These are phyloP conservation scores for Lithophane leautieri DNA, from an alignment of 2,888 invertebrate species.

Conservation along the genomic window DNA sequence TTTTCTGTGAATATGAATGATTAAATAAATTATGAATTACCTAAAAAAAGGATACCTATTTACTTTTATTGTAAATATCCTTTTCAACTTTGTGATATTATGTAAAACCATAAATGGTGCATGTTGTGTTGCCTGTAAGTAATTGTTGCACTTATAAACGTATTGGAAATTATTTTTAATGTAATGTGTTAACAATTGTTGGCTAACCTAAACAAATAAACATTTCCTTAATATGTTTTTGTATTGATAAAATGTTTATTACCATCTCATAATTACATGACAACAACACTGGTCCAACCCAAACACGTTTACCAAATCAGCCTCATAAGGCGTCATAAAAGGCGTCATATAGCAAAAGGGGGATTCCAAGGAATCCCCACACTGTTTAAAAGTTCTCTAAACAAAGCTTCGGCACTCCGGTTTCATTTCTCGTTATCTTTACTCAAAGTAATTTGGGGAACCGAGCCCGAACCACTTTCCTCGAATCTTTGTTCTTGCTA, in stretches of 20 bases:
- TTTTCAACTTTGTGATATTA: too few species aligned
- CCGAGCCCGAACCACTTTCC: conserved; percentile 46
- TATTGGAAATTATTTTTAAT: too few species aligned
- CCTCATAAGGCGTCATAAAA: too few species aligned
- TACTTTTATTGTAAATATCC: too few species aligned
- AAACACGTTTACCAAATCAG: conserved; percentile 16
- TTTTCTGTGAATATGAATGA: background rate
- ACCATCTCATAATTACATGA: too few species aligned
- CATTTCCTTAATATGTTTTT: background rate
- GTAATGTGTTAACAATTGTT: too few species aligned
- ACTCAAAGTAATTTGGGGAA: conserved; percentile 70
- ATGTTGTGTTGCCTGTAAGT: too few species aligned
- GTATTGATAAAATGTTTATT: background rate
- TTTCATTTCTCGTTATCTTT: conserved; percentile 72
- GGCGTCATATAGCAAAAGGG: conserved; percentile 15
- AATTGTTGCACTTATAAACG: too few species aligned
- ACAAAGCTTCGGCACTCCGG: conserved; percentile 60
- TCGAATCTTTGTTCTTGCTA: conserved; percentile 61
- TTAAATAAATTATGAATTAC: background rate
- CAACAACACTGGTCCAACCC: conserved; percentile 9
- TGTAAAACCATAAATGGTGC: too few species aligned
- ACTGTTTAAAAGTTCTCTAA: conserved; percentile 51
- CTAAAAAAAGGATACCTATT: background rate
- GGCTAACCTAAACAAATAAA: too few species aligned
- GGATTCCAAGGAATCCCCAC: conserved; percentile 36